These are phyloP conservation scores for Siphonodentalium dalli DNA, from an alignment of 2,888 invertebrate species.

Conservation along the genomic window DNA sequence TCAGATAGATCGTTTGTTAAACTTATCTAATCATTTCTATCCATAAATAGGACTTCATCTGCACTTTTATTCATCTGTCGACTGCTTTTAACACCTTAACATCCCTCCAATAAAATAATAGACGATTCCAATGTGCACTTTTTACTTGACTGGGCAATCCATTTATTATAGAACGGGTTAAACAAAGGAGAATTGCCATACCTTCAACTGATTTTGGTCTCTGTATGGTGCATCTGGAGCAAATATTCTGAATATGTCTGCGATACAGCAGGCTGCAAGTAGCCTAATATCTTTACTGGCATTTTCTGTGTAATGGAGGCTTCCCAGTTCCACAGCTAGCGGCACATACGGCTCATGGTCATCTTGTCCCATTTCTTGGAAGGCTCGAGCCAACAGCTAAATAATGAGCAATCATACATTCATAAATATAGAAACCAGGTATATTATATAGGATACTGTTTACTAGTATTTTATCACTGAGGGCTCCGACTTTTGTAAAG, in stretches of 20 bases:
- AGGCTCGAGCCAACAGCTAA: constrained; percentile 77
- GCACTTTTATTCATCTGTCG: too few species aligned
- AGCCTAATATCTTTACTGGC: constrained; percentile 90
- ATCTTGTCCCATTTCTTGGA: constrained; percentile 93
- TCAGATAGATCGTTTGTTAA: too few species aligned
- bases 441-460: too few species aligned
- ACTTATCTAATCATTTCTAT: too few species aligned
- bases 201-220: constrained; percentile 89
- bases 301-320: constrained; percentile 91
- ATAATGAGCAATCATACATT: constrained; percentile 7
- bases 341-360: constrained; percentile 75
- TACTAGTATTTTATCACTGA: too few species aligned
- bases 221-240: constrained; percentile 98
- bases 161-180: too few species aligned
- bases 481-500: too few species aligned
- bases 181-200: constrained; percentile 51
- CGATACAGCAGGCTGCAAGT: constrained; percentile 95
- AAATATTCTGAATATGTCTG: constrained; percentile 93
- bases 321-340: constrained; percentile 88
- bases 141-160: too few species aligned
- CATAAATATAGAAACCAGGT: neutral
- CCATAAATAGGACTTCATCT: too few species aligned
- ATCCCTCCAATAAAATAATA: too few species aligned
- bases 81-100: too few species aligned
- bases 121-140: too few species aligned